These are phyloP conservation scores for Amia ocellicauda DNA, from an alignment of 2,113 vertebrate genomes.

Conservation along the genomic window DNA sequence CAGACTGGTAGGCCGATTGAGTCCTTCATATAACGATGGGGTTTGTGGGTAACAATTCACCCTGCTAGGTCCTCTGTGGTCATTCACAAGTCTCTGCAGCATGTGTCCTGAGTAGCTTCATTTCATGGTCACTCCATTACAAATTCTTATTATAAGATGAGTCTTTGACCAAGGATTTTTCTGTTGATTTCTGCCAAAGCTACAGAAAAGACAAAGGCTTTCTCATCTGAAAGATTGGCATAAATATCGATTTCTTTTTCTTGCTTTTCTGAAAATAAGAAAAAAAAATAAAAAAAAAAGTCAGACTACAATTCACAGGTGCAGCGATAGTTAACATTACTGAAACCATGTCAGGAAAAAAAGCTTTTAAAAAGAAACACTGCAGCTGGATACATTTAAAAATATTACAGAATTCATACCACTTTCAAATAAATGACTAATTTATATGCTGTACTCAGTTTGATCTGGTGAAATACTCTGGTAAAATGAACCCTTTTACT, in stretches of 20 bases:
- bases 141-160: conserved; percentile 71
- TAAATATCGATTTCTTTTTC: conserved; percentile 97
- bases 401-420: too few relatives aligned
- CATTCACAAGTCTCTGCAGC: conserved; percentile 40
- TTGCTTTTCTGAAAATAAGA: conserved; percentile 82
- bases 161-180: conserved; percentile 96
- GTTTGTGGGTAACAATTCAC: conserved; percentile 22
- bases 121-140: conserved; percentile 28
- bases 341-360: too few relatives aligned
- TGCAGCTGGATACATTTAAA: too few relatives aligned
- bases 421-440: background rate
- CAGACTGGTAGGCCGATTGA: conserved; percentile 3
- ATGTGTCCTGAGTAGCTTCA: conserved; percentile 49
- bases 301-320: background rate
- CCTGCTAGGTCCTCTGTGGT: conserved; percentile 31
- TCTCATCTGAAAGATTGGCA: conserved; percentile 94
- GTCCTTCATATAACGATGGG: background rate
- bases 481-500: conserved; percentile 9
- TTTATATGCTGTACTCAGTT: background rate
- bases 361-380: too few relatives aligned
- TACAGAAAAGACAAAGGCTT: conserved; percentile 96
- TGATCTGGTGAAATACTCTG: background rate
- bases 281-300: conserved; percentile 33
- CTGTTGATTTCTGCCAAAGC: conserved; percentile 98
- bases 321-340: background rate